These are phyloP conservation scores for Boulengeromyrus knoepffleri DNA, from an alignment of 2,113 vertebrate genomes.

Conservation along the genomic window DNA sequence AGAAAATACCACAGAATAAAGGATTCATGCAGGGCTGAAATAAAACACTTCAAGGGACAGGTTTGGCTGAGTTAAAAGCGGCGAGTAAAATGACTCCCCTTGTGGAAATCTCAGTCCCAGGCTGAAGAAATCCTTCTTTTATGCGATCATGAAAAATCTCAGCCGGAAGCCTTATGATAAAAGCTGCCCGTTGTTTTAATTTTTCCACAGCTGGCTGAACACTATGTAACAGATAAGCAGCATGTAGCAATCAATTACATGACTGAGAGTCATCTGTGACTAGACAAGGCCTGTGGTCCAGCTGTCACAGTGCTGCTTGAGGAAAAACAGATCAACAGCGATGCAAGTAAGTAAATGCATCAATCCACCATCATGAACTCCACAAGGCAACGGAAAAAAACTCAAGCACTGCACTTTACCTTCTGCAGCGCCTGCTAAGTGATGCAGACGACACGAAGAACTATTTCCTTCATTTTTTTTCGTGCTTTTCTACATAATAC, in stretches of 20 bases:
- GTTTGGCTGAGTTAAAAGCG: background rate
- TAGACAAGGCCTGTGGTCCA: background rate
- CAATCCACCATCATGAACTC: background rate
- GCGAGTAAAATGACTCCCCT: background rate
- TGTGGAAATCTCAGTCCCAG: background rate
- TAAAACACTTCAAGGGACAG: slow-evolving; percentile 12
- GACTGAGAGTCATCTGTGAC: background rate
- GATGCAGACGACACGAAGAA: background rate
- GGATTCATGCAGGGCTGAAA: background rate
- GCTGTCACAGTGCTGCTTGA: background rate
- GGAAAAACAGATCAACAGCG: background rate
- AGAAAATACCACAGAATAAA: slow-evolving; percentile 11
- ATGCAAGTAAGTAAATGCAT: background rate
- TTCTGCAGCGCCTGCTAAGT: background rate
- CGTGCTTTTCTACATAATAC: background rate
- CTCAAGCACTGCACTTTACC: background rate
- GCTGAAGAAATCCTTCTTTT: background rate
- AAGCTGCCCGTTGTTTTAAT: background rate
- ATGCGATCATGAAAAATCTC: background rate
- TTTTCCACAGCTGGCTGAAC: background rate
- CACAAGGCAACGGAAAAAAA: background rate
- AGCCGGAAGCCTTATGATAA: background rate
- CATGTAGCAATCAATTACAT: background rate
- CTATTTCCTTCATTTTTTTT: background rate
- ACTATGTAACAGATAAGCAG: background rate